A percentile compares a stretch with the other conserved stretches of the same genome.
Conservation (phyloP, 2,888 invertebrate genomes). For the Lypha dubia region DNA sequence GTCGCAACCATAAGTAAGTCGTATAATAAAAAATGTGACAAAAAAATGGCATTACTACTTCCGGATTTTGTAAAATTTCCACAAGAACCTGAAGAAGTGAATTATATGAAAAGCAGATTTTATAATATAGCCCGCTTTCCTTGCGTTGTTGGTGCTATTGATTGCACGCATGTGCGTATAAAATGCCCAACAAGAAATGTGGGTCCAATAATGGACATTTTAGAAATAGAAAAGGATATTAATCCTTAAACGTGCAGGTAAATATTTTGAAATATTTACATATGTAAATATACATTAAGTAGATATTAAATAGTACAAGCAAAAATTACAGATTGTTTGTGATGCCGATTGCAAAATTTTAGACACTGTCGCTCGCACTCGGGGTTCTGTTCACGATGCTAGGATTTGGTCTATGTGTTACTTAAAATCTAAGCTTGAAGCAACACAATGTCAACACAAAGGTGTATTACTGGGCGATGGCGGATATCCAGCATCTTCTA, state of each 20-base stretch:
- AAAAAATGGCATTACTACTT: no score
- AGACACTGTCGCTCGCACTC: constrained; percentile 30
- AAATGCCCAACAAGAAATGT: constrained; percentile 29
- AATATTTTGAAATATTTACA: no score
- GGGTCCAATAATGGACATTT: no score
- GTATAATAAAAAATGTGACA: no score
- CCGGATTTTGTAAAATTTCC: no score
- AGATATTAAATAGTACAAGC: no score
- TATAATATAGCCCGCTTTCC: constrained; percentile 27
- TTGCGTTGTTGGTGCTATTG: constrained; percentile 31
- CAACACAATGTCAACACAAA: constrained; percentile 39
- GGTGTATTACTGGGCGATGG: constrained; percentile 50
- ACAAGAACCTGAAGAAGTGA: no score
- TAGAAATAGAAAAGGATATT: no score
- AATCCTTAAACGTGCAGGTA: no score
- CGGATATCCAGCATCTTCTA: constrained; percentile 32
- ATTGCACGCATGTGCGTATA: constrained; percentile 35
- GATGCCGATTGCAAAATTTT: no score
- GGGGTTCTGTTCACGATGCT: constrained; percentile 42
- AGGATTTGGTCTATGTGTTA: constrained; percentile 26
- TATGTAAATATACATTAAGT: no score
- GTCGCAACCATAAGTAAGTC: constrained; percentile 38
- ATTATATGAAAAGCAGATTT: no score
- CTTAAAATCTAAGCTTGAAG: constrained; percentile 33
- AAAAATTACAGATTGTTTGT: constrained; percentile 24